Evolutionary conservation across 1,140 invertebrate genomes (phyloP), one percentile per base, ranked within the genome.

Genomic region (Scaptomyza graminum): DNA sequence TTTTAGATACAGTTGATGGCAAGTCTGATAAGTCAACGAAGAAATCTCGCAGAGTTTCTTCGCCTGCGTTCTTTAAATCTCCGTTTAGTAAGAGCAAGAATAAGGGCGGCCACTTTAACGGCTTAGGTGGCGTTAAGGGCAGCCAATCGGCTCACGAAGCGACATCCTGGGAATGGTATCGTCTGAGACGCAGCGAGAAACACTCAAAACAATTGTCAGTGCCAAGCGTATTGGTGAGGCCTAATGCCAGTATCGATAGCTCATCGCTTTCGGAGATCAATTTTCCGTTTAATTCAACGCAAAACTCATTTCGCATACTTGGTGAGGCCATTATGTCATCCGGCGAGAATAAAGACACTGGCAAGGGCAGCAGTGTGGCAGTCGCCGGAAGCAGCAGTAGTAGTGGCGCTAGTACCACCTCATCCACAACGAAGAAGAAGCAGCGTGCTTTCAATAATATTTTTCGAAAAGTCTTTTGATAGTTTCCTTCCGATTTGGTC

Each of bases 1-100:
- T 88, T 15, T 49, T 81, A 39, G 82, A 83, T 43, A 60, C 74
- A 1, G 66, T 79, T 1, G 81, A 84, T 13, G 92, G 92, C 72
- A 93, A 93, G 65, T 90, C 50, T n/a, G 55, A 39, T 7, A 67
- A 76, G 41, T 25, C 60, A 1, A 91, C 91, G 5, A 90, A 81
- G 28, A 92, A 92, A 66, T 65, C 81, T 9, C 90, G 93, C 8
- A 90, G 93, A 50, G 70, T 95, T n/a, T 94, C 93, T 1, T 94
- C 95, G 25, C 94, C 94, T 0, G 93, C 93, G 0, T 95, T 95
- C 69, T 93, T 95, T 69, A 94, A 94, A 78, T 94, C 94, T 15
- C 93, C 94, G 0, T 91, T 95, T 11, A 92, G 92, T 65, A 92
- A 93, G 55, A 91, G 49, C 60, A 82, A 77, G 51, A 88, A 74